phyloP scores from a whole-genome alignment of 1,140 invertebrate species.

The Caenorhabditis brenneri region DNA sequence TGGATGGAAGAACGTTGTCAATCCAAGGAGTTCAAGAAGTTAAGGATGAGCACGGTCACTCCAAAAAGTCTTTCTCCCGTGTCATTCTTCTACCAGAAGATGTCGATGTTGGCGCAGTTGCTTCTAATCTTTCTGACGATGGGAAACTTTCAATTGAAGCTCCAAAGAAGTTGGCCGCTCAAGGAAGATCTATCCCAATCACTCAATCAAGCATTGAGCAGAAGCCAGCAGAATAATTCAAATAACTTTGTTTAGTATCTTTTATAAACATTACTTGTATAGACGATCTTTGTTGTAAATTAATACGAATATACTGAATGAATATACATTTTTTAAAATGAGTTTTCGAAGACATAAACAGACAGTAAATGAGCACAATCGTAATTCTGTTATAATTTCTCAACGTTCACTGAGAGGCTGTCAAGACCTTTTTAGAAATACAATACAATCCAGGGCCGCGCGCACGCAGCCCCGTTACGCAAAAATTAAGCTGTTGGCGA shows the following conservation, averaged over 20 bases:
- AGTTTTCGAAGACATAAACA: too few relatives aligned
- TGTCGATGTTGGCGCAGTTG: constrained; percentile 6
- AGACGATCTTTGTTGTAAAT: not conserved
- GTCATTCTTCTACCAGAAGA: constrained; percentile 36
- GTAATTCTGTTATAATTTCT: too few relatives aligned
- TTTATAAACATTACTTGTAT: too few relatives aligned
- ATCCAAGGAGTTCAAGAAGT: constrained; percentile 39
- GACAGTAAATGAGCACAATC: too few relatives aligned
- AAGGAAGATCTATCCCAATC: constrained; percentile 16
- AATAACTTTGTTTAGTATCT: constrained; percentile 47
- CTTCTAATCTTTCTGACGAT: constrained; percentile 34
- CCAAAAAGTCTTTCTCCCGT: constrained; percentile 31
- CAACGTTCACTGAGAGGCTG: too few relatives aligned
- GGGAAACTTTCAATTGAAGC: constrained; percentile 50
- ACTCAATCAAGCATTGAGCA: not conserved
- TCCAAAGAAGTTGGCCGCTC: constrained; percentile 38
- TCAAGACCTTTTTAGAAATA: too few relatives aligned
- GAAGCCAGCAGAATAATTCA: not conserved
- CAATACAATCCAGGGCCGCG: constrained; percentile 18
- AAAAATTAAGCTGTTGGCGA: constrained; percentile 41
- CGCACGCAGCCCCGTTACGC: constrained; percentile 33
- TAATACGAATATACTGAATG: too few relatives aligned
- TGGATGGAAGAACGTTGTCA: constrained; percentile 26
- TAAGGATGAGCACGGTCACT: constrained; percentile 33
- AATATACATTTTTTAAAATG: too few relatives aligned